A percentile compares a stretch with the other conserved stretches of the same genome.
Evolutionary conservation across 2,888 invertebrate genomes (phyloP).

Genomic region (Oscheius sp.): DNA sequence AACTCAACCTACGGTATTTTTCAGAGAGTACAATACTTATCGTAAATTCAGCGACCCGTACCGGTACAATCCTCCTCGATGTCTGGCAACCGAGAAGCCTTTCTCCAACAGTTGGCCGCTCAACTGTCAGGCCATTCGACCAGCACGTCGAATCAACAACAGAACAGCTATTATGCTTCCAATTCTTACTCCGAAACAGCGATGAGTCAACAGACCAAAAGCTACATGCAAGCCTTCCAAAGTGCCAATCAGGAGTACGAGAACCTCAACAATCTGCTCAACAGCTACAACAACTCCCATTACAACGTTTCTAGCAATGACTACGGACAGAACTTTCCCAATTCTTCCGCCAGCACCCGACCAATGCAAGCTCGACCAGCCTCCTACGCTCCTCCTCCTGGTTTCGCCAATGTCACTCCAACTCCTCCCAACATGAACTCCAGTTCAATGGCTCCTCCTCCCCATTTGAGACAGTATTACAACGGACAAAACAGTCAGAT

Average conservation of each 20-base stretch:
- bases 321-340: conserved; percentile 7
- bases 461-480: conserved; percentile 18
- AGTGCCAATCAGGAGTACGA: conserved; percentile 40
- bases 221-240: conserved; percentile 35
- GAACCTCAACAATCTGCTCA: conserved; percentile 34
- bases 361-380: conserved; percentile 18
- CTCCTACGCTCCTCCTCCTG: conserved; percentile 39
- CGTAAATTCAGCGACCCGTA: conserved; percentile 2
- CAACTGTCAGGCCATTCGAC: conserved; percentile 47
- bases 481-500: neutral
- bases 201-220: conserved; percentile 11
- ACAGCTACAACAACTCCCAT: conserved; percentile 25
- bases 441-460: conserved; percentile 30
- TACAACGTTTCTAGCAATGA: conserved; percentile 1
- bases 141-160: conserved; percentile 19
- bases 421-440: conserved; percentile 23
- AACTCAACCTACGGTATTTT: neutral
- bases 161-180: conserved; percentile 42
- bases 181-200: conserved; percentile 47
- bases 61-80: neutral
- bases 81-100: conserved; percentile 14
- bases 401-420: conserved; percentile 34
- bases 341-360: conserved; percentile 7
- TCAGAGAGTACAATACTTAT: too few species aligned
- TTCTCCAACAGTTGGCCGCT: conserved; percentile 49